phyloP scores from a whole-genome alignment of 2,797 vertebrate species.

The Hydrocynus forskahlii region DNA sequence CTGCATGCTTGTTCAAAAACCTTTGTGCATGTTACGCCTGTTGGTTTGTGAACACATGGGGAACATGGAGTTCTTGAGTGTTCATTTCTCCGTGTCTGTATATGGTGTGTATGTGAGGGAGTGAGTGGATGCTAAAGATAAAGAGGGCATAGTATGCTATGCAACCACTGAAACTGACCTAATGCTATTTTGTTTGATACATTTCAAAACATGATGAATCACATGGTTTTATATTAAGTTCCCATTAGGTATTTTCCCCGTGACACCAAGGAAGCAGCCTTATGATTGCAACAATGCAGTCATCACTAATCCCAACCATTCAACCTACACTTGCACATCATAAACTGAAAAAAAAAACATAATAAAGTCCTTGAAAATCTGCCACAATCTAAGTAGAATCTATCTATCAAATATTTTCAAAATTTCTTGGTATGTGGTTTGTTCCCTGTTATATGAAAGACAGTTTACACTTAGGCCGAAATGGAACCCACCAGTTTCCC shows the following conservation, averaged over 20 bases:
- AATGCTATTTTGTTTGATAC: background rate
- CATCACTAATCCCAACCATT: background rate
- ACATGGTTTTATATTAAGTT: background rate
- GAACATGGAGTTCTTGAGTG: background rate
- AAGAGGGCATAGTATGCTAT: background rate
- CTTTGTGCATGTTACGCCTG: slow-evolving; percentile 1
- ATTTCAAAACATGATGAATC: slow-evolving; percentile 8
- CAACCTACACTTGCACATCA: background rate
- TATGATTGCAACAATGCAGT: background rate
- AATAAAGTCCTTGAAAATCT: too few relatives aligned
- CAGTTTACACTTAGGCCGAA: too few relatives aligned
- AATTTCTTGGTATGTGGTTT: too few relatives aligned
- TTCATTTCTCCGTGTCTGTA: background rate
- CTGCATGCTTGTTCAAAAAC: background rate
- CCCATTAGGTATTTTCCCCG: background rate
- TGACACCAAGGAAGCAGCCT: background rate
- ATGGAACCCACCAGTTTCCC: too few relatives aligned
- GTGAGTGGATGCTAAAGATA: slow-evolving; percentile 10
- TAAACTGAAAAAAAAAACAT: background rate
- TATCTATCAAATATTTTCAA: too few relatives aligned
- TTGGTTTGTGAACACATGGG: background rate
- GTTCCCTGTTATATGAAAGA: too few relatives aligned
- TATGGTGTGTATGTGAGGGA: slow-evolving; percentile 14
- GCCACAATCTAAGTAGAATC: too few relatives aligned
- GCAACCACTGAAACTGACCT: slow-evolving; percentile 12